Base-by-base conservation (phyloP, 2,888 invertebrate species). In the Cordilura impudica region DNA sequence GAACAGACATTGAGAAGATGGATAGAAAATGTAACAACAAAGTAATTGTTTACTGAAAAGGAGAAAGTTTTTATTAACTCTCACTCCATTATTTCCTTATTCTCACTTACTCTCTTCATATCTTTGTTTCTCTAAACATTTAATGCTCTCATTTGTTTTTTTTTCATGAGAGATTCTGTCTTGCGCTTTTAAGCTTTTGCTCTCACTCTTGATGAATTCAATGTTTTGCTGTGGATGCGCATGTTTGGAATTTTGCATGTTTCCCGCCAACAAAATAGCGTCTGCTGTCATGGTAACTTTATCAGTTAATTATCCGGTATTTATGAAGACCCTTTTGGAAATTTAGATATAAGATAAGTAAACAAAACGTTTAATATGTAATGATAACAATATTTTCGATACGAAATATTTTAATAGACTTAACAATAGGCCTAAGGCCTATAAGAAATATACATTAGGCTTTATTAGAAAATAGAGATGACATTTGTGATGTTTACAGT, bases 281-380 rank as follows among this genome's bases (percentile, higher is more conserved):
- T 81, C 81, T 82, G 85, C 83, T 87, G 86, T 84, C 84, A 86
- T 86, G 87, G 85, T 84, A 86, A 83, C 86, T 83, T 85, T 86
- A 87, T 86, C 86, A 87, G 81, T 83, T 14, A 58, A 63, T 58
- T 69, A 58, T 65, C 35, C 39, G 51, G 29, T 53, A 31, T 2
- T 35, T 56, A 45, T 26, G 7, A n/a, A 29, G 35, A 10, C 70
- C 72, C 49, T 6, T 7, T 72, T 23, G 54, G 69, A 75, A 75
- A 21, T 56, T 26, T 10, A 6, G 39, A 4, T 84, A 16, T n/a
- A n/a, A n/a, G n/a, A n/a, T n/a, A n/a, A n/a, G n/a, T n/a, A n/a
- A n/a, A n/a, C n/a, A n/a, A n/a, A n/a, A n/a, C n/a, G n/a, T n/a
- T n/a, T n/a, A n/a, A n/a, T n/a, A n/a, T n/a, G n/a, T n/a, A n/a